Percentiles rank a stretch among this genome's conserved stretches.
phyloP scores from a whole-genome alignment of 2,888 invertebrate species.

The Nephrocerus scutellatus region DNA sequence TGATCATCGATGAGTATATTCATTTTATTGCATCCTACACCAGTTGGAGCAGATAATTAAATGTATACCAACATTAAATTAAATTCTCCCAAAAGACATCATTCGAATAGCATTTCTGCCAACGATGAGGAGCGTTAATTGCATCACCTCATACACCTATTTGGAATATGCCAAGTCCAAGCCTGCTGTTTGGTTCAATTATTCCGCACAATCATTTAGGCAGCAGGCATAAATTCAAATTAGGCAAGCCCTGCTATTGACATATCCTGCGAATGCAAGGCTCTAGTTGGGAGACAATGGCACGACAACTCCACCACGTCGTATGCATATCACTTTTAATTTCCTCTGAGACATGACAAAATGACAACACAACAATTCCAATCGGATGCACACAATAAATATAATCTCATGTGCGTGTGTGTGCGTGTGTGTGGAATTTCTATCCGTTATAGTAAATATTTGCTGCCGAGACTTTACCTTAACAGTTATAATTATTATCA shows the following conservation, averaged over 20 bases:
- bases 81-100: constrained; percentile 13
- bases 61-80: constrained; percentile 19
- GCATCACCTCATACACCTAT: neutral
- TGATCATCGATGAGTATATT: no score
- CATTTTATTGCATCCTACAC: neutral
- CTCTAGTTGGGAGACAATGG: no score
- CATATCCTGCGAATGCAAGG: no score
- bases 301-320: neutral
- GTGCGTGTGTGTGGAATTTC: no score
- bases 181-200: constrained; percentile 19
- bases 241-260: no score
- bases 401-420: no score
- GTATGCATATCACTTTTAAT: constrained; percentile 6
- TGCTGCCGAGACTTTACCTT: no score
- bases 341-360: neutral
- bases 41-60: constrained; percentile 18
- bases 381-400: no score
- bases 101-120: constrained; percentile 5
- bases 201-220: constrained; percentile 11
- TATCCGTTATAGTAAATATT: no score
- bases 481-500: no score
- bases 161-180: neutral
- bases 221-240: constrained; percentile 21
- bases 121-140: constrained; percentile 5
- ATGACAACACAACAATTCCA: no score